Base-by-base conservation (phyloP, 2,113 vertebrate species). In the Corydoras maculifer region DNA sequence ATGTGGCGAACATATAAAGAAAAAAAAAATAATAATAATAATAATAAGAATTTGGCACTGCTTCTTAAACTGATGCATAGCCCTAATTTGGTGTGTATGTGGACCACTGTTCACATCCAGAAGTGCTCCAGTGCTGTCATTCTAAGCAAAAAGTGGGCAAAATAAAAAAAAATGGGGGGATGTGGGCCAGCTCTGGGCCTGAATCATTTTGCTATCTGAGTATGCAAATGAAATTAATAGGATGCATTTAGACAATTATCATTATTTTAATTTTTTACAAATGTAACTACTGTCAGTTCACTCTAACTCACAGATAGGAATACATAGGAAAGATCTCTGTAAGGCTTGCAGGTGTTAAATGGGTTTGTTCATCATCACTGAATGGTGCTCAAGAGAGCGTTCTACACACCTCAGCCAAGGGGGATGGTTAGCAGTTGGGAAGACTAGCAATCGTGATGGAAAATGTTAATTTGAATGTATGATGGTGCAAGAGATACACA, bases 371-470 rank as follows among this genome's bases (percentile, higher is more conserved):
- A 64, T 75, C 55, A 74, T 29, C 50, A 35, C 13, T 67, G 10
- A 30, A 14, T 50, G 32, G 66, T 43, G 43, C 61, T 54, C 66
- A 7, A 32, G 29, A 53, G 68, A 54, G 62, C 49, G 31, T 18
- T 18, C 14, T 62, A 60, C 69, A 73, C 70, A 75, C 80, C 50
- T 73, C 79, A 84, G 82, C 81, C 82, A 84, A 84, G 82, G 77
- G 82, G 82, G 58, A 77, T 76, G 81, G 77, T 69, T 78, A 79
- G 57, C 82, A 79, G 80, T 63, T 70, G 76, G 81, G 85, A 81
- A 78, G 67, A 69, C 79, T 43, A 4, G 35, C 35, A 43, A 43
- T 5, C 4, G 4, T 43, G 7, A 43, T 43, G 35, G 4, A 43
- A 43, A 43, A 43, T 5, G 4, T 4, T 43, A 43, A 43, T 4